phyloP scores from a whole-genome alignment of 2,797 vertebrate genomes.

The Dermochelys coriacea region DNA sequence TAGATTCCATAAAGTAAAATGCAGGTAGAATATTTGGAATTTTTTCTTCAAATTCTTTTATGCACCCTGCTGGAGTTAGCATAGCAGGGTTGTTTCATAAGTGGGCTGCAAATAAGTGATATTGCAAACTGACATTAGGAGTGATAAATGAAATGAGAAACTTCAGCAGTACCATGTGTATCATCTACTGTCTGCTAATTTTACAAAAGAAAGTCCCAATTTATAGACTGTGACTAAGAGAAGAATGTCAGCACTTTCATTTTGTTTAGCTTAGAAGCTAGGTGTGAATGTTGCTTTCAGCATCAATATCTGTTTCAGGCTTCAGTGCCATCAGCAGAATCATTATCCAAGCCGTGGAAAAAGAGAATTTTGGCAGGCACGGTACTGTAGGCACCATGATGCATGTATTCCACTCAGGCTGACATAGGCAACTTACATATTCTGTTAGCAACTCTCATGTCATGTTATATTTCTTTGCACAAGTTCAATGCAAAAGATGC shows the following conservation, averaged over 20 bases:
- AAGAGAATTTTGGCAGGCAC: fast-evolving
- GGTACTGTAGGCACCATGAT: neutral
- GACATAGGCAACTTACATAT: neutral
- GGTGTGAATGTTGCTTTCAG: neutral
- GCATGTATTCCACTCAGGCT: neutral
- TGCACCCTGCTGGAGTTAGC: neutral
- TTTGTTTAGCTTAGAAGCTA: neutral
- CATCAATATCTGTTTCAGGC: neutral
- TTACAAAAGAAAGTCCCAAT: neutral
- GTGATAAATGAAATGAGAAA: neutral
- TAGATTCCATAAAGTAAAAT: neutral
- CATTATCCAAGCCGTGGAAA: neutral
- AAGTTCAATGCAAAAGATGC: neutral
- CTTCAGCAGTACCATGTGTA: neutral
- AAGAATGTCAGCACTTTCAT: neutral
- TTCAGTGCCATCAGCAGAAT: neutral
- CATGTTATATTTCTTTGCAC: neutral
- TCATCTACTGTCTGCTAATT: neutral
- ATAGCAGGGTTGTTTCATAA: neutral
- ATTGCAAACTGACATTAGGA: neutral
- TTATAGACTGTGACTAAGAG: neutral
- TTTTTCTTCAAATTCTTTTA: neutral
- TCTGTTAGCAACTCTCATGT: neutral
- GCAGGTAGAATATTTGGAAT: neutral
- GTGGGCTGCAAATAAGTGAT: neutral